phyloP scores from a whole-genome alignment of 2,797 vertebrate genomes.

The Malacoraja senta region DNA sequence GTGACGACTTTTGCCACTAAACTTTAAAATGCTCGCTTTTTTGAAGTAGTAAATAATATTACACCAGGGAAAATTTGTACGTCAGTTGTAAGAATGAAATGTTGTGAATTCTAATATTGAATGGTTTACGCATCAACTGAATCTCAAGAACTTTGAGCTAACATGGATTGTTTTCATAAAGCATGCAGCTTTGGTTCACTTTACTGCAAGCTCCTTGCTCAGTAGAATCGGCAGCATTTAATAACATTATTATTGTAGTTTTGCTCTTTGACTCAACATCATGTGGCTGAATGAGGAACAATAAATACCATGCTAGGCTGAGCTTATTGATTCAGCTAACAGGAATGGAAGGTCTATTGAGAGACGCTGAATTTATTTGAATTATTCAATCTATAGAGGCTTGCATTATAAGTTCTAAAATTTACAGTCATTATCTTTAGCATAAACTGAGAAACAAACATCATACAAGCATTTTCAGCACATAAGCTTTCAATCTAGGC shows the following conservation, averaged over 20 bases:
- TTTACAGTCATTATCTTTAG: neutral
- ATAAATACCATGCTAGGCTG: neutral
- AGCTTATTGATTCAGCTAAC: neutral
- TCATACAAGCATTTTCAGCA: neutral
- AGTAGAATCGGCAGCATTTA: neutral
- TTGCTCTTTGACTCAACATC: neutral
- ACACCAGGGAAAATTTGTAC: neutral
- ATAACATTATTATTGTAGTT: neutral
- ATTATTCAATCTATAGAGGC: neutral
- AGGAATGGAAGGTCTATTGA: neutral
- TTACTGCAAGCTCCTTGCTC: neutral
- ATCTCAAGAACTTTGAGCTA: slow-evolving; percentile 1
- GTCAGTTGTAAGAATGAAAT: neutral
- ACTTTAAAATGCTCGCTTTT: neutral
- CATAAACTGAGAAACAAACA: neutral
- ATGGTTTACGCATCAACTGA: neutral
- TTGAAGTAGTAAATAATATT: neutral
- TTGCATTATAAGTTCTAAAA: neutral
- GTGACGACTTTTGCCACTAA: neutral
- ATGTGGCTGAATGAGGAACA: neutral
- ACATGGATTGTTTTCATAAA: neutral
- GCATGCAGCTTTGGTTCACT: neutral
- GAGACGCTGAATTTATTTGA: neutral
- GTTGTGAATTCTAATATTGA: neutral
- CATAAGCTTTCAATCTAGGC: neutral